phyloP scores from a whole-genome alignment of 2,888 invertebrate genomes.

The Malacosoma neustria region DNA sequence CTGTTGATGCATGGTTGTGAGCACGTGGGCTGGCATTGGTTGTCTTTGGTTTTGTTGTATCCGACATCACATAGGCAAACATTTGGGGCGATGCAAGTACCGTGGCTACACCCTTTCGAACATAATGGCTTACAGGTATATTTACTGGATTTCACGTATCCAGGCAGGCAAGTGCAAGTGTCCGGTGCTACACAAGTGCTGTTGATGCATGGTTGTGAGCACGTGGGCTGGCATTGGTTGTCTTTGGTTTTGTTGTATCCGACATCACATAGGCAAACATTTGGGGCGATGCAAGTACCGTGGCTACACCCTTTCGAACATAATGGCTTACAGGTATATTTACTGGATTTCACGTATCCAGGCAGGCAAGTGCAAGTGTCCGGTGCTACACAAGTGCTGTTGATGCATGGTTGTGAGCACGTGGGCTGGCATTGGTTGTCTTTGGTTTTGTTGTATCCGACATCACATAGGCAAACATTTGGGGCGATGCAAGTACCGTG shows the following conservation, averaged over 20 bases:
- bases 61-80: conserved; percentile 14
- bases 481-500: neutral
- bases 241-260: too few species aligned
- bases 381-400: conserved; percentile 14
- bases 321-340: neutral
- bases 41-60: conserved; percentile 5
- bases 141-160: too few species aligned
- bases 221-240: neutral
- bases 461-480: neutral
- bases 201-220: neutral
- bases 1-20: conserved; percentile 7
- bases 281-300: neutral
- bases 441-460: neutral
- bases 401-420: conserved; percentile 13
- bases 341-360: neutral
- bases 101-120: conserved; percentile 11
- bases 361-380: conserved; percentile 9
- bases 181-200: too few species aligned
- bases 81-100: conserved; percentile 14
- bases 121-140: conserved; percentile 10
- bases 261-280: neutral
- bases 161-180: too few species aligned
- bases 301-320: neutral
- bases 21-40: neutral
- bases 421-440: conserved; percentile 10